phyloP scores from a whole-genome alignment of 2,113 vertebrate species.

The Ophthalmolycus amberensis region DNA sequence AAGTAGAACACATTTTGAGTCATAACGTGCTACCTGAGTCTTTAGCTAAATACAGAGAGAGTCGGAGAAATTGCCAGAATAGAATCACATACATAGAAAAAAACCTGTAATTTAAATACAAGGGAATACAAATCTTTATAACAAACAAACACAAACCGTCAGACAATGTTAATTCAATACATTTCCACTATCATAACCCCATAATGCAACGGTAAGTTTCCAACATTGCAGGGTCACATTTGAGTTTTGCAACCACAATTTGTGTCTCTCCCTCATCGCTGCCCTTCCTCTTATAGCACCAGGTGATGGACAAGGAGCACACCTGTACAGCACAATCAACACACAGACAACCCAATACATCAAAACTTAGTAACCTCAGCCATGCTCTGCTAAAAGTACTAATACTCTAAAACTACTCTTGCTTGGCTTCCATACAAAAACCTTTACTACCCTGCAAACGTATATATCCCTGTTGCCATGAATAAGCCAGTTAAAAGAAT shows the following conservation, averaged over 20 bases:
- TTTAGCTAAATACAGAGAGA: neutral
- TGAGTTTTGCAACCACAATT: neutral
- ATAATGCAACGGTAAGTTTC: neutral
- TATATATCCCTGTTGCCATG: constrained; percentile 56
- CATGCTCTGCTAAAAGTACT: constrained; percentile 34
- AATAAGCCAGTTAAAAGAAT: constrained; percentile 67
- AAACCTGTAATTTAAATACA: neutral
- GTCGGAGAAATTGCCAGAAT: neutral
- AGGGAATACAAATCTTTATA: neutral
- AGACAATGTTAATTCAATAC: neutral
- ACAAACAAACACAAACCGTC: too few species aligned
- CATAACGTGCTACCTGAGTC: neutral
- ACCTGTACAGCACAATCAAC: constrained; percentile 34
- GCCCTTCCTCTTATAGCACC: constrained; percentile 9
- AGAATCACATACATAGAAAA: too few species aligned
- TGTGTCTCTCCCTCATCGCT: constrained; percentile 7
- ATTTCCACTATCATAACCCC: neutral
- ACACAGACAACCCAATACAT: neutral
- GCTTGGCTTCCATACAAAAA: constrained; percentile 54
- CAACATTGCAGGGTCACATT: neutral
- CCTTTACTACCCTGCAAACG: constrained; percentile 50
- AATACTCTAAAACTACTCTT: constrained; percentile 15
- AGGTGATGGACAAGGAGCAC: neutral
- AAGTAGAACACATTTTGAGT: neutral
- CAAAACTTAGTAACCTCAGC: constrained; percentile 36